These are phyloP conservation scores for Patella depressa DNA, from an alignment of 2,888 invertebrate species.

Conservation along the genomic window DNA sequence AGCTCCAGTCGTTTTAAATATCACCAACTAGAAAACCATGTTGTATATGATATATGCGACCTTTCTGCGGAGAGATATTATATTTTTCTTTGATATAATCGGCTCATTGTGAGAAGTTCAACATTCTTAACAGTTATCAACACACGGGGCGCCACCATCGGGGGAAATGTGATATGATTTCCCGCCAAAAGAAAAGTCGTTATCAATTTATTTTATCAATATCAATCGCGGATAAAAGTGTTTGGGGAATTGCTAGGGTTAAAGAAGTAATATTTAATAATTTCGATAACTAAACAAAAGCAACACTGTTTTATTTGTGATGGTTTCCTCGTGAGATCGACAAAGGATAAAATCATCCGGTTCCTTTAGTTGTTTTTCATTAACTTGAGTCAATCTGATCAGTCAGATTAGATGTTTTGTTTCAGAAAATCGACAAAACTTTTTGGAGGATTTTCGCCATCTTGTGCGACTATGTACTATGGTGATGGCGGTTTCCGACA, in stretches of 20 bases:
- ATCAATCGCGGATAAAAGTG: slow-evolving; percentile 5
- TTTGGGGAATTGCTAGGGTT: too few species aligned
- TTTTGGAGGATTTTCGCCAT: too few species aligned
- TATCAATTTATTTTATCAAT: neutral
- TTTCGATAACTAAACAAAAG: slow-evolving; percentile 5
- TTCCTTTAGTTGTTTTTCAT: slow-evolving; percentile 4
- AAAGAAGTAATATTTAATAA: neutral
- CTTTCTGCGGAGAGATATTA: slow-evolving; percentile 1
- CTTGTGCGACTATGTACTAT: too few species aligned
- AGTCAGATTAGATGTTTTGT: too few species aligned
- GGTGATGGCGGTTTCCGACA: too few species aligned
- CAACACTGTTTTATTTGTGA: neutral
- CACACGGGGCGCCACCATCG: neutral
- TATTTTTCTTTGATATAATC: slow-evolving; percentile 10
- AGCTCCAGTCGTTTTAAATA: too few species aligned
- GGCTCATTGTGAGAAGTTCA: slow-evolving; percentile 4
- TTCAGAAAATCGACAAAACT: too few species aligned
- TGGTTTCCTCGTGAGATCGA: slow-evolving; percentile 3
- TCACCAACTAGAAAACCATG: neutral
- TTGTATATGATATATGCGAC: neutral
- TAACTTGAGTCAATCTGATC: neutral
- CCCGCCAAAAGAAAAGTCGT: neutral
- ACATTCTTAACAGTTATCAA: slow-evolving; percentile 9
- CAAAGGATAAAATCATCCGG: neutral
- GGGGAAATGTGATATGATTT: slow-evolving; percentile 1